Base-by-base conservation (phyloP, 2,888 invertebrate genomes). In the Pyrrhia umbra region DNA sequence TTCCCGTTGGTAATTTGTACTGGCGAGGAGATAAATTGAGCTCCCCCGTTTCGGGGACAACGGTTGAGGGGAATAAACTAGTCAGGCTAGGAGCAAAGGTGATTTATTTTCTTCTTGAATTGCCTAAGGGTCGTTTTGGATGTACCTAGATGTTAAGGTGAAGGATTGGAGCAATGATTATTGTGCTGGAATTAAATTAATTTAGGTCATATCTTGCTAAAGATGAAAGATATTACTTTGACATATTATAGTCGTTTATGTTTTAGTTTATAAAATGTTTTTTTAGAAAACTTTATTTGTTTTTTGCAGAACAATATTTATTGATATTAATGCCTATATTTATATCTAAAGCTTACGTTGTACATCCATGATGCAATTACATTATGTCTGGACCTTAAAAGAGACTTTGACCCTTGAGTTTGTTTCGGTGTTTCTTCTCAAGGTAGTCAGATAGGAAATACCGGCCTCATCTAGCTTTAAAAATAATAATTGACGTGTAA, bases 1-100 rank as follows among this genome's bases (percentile, higher is more conserved):
- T 71, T 68, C 54, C 68, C 63, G 64, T 60, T 65, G 70, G 74
- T 74, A 81, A 79, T 79, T 79, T 81, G 79, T 79, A 79, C 77
- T 70, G 74, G 74, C 65, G 51, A 76, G 63, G 74, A 81, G 66
- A 79, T 79, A 76, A 81, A 79, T 79, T 61, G 82, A 65, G 67
- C 77, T 56, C 59, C 68, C 62, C 66, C 74, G 63, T 73, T 79
- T 81, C 63, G 68, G 62, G 68, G 77, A 79, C 79, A 73, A 68
- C 68, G 73, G 77, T 81, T 63, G 63, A 51, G 62, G 47, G 50
- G 60, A 65, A 79, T 79, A 75, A 68, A 79, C 79, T 81, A 81
- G 79, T 60, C 50, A 55, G 55, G 56, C 43, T 68, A 58, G 42
- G 42, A 61, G 66, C 58, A 47, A 70, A 79, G 68, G 82, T 76